phyloP scores from a whole-genome alignment of 1,140 invertebrate genomes.

The Drosophila nikananu region DNA sequence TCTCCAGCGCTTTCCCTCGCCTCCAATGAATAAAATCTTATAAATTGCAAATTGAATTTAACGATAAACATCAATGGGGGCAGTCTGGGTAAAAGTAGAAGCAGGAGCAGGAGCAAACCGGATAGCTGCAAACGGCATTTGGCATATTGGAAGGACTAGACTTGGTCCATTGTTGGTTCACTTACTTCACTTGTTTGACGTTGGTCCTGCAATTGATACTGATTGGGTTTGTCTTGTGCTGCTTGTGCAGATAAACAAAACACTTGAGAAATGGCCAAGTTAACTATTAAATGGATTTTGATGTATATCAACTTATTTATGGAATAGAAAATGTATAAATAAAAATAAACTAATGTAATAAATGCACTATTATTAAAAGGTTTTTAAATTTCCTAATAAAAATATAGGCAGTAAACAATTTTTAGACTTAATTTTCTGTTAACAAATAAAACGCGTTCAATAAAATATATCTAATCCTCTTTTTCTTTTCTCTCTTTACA shows the following conservation, averaged over 20 bases:
- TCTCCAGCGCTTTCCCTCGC: slow-evolving; percentile 7
- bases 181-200: slow-evolving; percentile 35
- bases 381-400: not conserved
- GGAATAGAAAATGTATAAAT: not conserved
- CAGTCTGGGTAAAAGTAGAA: slow-evolving; percentile 6
- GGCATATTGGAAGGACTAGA: slow-evolving; percentile 56
- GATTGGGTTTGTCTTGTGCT: slow-evolving; percentile 47
- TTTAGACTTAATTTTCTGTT: too few species aligned
- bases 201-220: slow-evolving; percentile 55
- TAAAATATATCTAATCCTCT: not conserved
- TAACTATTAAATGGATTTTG: not conserved
- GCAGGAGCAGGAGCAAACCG: not conserved
- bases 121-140: slow-evolving; percentile 22
- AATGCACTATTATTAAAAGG: not conserved
- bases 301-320: slow-evolving; percentile 1
- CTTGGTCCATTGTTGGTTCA: slow-evolving; percentile 47
- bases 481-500: slow-evolving; percentile 6
- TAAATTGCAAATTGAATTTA: slow-evolving; percentile 84
- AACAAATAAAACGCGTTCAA: not conserved
- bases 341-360: not conserved
- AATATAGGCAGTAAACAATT: too few species aligned
- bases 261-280: slow-evolving; percentile 12
- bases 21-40: slow-evolving; percentile 65
- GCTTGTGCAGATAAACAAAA: slow-evolving; percentile 12
- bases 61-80: slow-evolving; percentile 68